Evolutionary conservation across 2,797 vertebrate genomes (phyloP).

Genomic region (Luscinia luscinia): DNA sequence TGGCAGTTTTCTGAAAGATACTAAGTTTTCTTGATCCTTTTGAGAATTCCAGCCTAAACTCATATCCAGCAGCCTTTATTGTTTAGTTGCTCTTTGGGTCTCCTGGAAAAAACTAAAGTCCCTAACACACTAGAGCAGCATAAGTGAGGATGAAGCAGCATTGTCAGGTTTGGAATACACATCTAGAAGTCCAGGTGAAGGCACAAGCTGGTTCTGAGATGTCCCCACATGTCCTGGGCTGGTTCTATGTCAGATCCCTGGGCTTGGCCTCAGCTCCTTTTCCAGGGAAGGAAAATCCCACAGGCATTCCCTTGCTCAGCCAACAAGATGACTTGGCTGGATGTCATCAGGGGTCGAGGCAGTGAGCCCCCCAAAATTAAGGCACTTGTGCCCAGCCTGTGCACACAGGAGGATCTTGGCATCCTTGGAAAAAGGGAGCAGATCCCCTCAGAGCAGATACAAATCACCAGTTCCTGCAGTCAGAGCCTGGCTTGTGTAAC

Average conservation of each 20-base stretch:
- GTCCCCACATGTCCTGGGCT: fast-evolving
- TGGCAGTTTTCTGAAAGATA: neutral
- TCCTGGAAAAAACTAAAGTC: neutral
- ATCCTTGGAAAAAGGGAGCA: neutral
- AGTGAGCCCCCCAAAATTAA: neutral
- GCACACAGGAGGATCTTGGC: neutral
- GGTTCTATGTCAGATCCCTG: neutral
- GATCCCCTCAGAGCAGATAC: neutral
- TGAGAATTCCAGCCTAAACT: neutral
- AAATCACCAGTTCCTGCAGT: neutral
- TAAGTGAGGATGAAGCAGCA: neutral
- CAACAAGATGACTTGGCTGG: neutral
- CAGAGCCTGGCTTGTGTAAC: neutral
- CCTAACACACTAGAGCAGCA: neutral
- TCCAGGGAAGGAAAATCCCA: neutral
- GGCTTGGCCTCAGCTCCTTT: neutral
- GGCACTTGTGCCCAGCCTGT: neutral
- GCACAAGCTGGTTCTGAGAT: neutral
- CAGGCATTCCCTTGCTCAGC: neutral
- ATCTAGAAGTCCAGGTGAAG: neutral
- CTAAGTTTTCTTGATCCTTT: neutral
- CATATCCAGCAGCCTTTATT: neutral
- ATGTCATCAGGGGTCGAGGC: neutral
- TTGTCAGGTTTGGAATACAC: neutral
- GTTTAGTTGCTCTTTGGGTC: neutral